Percentiles rank a stretch among this genome's conserved stretches.
These are phyloP conservation scores for Clarias fuscus DNA, from an alignment of 2,797 vertebrate genomes.

Conservation along the genomic window DNA sequence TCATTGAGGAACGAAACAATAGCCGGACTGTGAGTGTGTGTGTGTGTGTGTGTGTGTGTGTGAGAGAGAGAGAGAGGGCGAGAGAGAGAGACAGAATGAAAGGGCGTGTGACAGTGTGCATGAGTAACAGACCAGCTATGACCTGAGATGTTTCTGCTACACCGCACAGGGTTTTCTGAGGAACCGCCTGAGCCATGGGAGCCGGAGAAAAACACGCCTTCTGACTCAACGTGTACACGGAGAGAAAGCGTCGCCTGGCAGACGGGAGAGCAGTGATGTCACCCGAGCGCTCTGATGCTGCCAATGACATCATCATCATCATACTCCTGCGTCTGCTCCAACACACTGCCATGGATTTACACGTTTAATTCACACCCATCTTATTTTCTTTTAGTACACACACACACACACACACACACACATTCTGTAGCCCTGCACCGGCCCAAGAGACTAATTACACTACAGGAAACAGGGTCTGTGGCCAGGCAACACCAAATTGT, in stretches of 20 bases:
- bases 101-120: neutral
- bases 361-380: neutral
- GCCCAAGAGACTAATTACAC: neutral
- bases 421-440: too few relatives aligned
- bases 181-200: neutral
- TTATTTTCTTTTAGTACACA: neutral
- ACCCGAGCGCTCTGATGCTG: neutral
- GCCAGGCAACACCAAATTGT: neutral
- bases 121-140: constrained; percentile 22
- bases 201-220: neutral
- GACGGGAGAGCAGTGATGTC: neutral
- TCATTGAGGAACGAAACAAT: constrained; percentile 39
- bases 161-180: neutral
- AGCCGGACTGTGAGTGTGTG: constrained; percentile 23
- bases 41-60: neutral
- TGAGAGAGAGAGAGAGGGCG: neutral
- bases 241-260: too few relatives aligned
- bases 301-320: neutral
- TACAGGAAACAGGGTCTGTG: neutral
- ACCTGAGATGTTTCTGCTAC: constrained; percentile 23
- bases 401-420: neutral
- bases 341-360: neutral
- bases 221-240: neutral
- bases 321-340: neutral
- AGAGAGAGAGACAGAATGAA: neutral